Evolutionary conservation across 23 tunicate genomes (phyloP).

Genomic region (Ascidia mentula): DNA sequence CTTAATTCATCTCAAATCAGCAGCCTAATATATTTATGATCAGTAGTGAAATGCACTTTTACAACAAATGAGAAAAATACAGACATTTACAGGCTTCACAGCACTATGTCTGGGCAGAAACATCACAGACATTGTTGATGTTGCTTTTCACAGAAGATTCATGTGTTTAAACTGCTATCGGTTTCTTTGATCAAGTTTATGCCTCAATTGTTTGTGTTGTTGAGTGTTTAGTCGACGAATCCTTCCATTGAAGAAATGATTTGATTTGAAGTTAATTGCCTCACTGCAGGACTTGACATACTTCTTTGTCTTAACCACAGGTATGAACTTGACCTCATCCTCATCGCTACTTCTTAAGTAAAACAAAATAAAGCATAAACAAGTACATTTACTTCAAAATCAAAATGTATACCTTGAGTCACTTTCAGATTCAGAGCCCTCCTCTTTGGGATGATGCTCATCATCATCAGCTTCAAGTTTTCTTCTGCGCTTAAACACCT

Average conservation of each 20-base stretch:
- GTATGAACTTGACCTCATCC: not conserved
- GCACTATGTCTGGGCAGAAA: too few species aligned
- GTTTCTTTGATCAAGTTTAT: not conserved
- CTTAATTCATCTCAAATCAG: too few species aligned
- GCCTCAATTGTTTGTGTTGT: not conserved
- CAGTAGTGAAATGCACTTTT: too few species aligned
- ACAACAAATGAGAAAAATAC: too few species aligned
- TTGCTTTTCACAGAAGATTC: too few species aligned
- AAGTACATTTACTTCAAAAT: not conserved
- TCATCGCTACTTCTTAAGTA: not conserved
- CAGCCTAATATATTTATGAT: too few species aligned
- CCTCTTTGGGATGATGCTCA: not conserved
- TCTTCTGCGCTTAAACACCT: not conserved
- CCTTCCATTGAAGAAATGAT: constrained; percentile 15
- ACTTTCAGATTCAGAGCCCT: not conserved
- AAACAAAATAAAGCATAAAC: not conserved
- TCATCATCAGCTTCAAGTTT: not conserved
- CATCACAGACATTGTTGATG: too few species aligned
- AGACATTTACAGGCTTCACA: too few species aligned
- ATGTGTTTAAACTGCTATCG: not conserved
- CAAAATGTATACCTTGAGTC: not conserved
- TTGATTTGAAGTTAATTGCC: constrained; percentile 1
- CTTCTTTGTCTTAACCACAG: not conserved
- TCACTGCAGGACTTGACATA: not conserved
- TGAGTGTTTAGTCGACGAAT: constrained; percentile 9